Evolutionary conservation across 2,888 invertebrate genomes (phyloP), one percentile per base, ranked within the genome.

Genomic region (Pollenia griseotomentosa): DNA sequence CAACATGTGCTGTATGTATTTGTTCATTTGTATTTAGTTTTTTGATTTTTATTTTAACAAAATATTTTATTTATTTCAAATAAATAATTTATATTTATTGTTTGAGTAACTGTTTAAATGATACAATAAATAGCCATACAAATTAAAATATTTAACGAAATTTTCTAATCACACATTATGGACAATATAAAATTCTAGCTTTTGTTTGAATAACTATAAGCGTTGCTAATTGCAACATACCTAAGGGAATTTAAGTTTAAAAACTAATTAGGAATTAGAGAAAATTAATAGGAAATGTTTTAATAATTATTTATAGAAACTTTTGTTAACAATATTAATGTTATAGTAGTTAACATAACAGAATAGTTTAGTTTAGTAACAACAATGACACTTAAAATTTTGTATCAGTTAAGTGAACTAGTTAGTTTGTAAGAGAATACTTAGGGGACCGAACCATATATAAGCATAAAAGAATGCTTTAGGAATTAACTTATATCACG

Each of bases 201-300:
- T 23, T 46, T 74, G 16, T 42, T 48, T 33, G 8, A 16, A 12
- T 16, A 74, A 74, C 33, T 48, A 61, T 9, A 6, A 16, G 12
- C 2, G n/a, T 14, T 61, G n/a, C 19, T 14, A 51, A 33, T 33
- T 2, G 10, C 9, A 12, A 53, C 6, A 59, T 59, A 16, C 46
- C 78, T 46, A 5, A 12, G 46, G 66, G 57, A 68, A 1, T 14
- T 68, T 46, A 16, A 48, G 33, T 48, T 73, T 46, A 44, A 55
- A 63, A 66, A 44, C 53, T 55, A 65, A 53, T 65, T 77, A 77
- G 44, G 23, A 65, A 77, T 44, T 44, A 23, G 77, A 23, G 9
- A 57, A 57, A 33, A 12, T 77, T 23, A 19, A 51, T 8, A n/a
- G 33, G 33, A 44, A 33, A 46, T 33, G 11, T 66, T 9, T 57